Evolutionary conservation across 2,797 vertebrate genomes (phyloP).

Genomic region (Onychomys leucogaster): DNA sequence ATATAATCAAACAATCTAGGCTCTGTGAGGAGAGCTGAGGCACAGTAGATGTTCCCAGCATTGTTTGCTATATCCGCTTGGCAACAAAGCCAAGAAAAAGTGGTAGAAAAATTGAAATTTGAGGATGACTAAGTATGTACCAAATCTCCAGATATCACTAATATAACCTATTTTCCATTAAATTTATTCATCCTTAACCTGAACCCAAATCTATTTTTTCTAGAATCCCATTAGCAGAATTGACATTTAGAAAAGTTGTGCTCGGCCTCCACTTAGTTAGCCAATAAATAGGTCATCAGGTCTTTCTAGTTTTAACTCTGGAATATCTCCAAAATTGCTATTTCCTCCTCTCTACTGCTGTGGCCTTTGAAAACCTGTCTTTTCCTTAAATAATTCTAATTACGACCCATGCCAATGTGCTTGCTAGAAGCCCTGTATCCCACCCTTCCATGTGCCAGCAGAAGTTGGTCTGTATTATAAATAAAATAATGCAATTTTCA

Average conservation of each 20-base stretch:
- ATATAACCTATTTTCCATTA: not conserved
- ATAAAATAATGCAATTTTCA: not conserved
- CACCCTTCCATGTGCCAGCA: not conserved
- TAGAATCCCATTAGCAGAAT: not conserved
- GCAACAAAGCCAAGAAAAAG: not conserved
- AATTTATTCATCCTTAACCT: not conserved
- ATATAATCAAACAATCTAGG: not conserved
- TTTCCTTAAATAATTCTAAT: not conserved
- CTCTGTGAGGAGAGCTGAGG: not conserved
- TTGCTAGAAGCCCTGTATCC: not conserved
- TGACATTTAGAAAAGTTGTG: not conserved
- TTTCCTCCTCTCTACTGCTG: not conserved
- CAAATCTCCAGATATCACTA: not conserved
- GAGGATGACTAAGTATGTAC: not conserved
- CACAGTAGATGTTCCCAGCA: not conserved
- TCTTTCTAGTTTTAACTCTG: constrained; percentile 21
- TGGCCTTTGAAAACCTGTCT: not conserved
- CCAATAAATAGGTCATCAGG: not conserved
- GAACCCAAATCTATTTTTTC: not conserved
- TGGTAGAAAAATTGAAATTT: not conserved
- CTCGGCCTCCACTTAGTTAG: not conserved
- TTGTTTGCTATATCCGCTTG: not conserved
- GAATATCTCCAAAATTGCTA: not conserved
- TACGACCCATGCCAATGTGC: not conserved
- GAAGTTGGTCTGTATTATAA: not conserved